A percentile compares a stretch with the other conserved stretches of the same genome.
These are phyloP conservation scores for Discoglossus pictus DNA, from an alignment of 2,797 vertebrate species.

Conservation along the genomic window DNA sequence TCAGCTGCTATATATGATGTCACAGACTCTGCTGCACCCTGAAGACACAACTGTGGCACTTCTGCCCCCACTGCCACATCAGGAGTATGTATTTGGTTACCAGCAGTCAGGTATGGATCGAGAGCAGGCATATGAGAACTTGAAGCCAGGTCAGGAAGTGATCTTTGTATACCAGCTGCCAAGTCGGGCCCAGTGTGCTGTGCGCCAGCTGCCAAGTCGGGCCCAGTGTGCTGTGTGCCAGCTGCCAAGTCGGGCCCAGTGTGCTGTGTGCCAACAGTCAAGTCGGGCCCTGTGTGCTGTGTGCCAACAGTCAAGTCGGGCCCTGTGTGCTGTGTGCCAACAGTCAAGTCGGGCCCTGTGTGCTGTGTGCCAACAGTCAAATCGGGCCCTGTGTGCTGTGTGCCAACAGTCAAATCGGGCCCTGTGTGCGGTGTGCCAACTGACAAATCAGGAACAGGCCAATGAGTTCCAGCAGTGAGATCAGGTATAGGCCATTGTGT, in stretches of 20 bases:
- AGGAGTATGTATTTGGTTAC: too few relatives aligned
- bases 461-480: constrained; percentile 25
- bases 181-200: constrained; percentile 22
- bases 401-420: constrained; percentile 24
- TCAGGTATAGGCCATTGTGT: constrained; percentile 41
- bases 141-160: constrained; percentile 29
- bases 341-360: constrained; percentile 27
- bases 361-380: constrained; percentile 26
- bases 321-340: constrained; percentile 36
- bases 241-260: constrained; percentile 27
- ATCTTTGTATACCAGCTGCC: constrained; percentile 18
- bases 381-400: constrained; percentile 35
- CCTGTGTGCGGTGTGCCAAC: constrained; percentile 32
- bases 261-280: constrained; percentile 19
- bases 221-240: constrained; percentile 12
- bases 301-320: constrained; percentile 19
- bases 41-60: too few relatives aligned
- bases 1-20: too few relatives aligned
- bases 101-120: too few relatives aligned
- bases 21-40: too few relatives aligned
- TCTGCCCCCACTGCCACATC: too few relatives aligned
- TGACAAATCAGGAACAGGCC: constrained; percentile 39
- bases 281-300: constrained; percentile 29
- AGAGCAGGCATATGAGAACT: too few relatives aligned
- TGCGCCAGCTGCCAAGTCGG: constrained; percentile 25